phyloP scores from a whole-genome alignment of 2,797 vertebrate species.

The Huso huso region DNA sequence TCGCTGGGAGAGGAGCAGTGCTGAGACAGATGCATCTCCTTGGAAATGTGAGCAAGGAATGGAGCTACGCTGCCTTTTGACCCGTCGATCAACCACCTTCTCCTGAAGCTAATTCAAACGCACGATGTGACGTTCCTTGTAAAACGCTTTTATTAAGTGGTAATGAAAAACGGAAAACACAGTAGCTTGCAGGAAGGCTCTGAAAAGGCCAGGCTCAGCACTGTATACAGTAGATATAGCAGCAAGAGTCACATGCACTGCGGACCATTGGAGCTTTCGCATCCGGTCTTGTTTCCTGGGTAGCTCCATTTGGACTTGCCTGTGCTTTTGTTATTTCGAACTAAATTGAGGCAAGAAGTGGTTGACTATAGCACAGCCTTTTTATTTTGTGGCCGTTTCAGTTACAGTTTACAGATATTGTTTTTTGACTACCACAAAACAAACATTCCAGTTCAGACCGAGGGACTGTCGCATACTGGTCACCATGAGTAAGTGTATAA shows the following conservation, averaged over 20 bases:
- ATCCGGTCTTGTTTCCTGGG: no score
- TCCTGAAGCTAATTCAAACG: background rate
- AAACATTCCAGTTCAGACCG: no score
- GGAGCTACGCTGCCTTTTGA: background rate
- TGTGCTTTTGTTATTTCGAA: no score
- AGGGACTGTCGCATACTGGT: background rate
- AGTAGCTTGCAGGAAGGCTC: background rate
- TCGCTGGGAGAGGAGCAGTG: slow-evolving; percentile 59
- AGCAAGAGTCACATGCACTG: no score
- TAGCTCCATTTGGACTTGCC: no score
- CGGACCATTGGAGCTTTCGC: no score
- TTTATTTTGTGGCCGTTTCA: background rate
- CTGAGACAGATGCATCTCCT: slow-evolving; percentile 33
- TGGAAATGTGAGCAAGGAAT: background rate
- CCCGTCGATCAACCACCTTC: background rate
- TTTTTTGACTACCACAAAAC: no score
- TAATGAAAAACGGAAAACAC: background rate
- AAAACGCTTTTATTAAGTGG: background rate
- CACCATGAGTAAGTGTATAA: background rate
- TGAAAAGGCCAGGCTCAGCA: background rate
- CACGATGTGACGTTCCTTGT: background rate
- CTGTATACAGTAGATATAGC: no score
- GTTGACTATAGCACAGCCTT: background rate
- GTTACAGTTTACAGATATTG: background rate
- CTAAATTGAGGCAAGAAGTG: no score